Conservation (phyloP, 2,113 vertebrate genomes). For the human (Homo sapiens) region GRCh38 chr14:65769001-65769500, state of each 20-base stretch:
- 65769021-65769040: background rate
- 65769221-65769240: background rate
- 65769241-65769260: background rate
- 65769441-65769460: background rate
- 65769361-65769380: background rate
- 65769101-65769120: background rate
- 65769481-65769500: background rate
- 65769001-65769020: too few relatives aligned
- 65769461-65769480: background rate
- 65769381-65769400: background rate
- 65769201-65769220: background rate
- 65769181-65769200: conserved; percentile 15
- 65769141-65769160: background rate
- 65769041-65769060: background rate
- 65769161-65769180: background rate
- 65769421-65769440: background rate
- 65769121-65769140: background rate
- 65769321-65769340: background rate
- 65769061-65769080: background rate
- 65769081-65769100: conserved; percentile 15
- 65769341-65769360: background rate
- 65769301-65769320: background rate
- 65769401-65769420: background rate
- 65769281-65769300: rapidly evolving
- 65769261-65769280: background rate